Percentiles rank a stretch among this genome's conserved stretches.
phyloP scores from a whole-genome alignment of 2,888 invertebrate genomes.

The Prosopocoilus inquinatus region DNA sequence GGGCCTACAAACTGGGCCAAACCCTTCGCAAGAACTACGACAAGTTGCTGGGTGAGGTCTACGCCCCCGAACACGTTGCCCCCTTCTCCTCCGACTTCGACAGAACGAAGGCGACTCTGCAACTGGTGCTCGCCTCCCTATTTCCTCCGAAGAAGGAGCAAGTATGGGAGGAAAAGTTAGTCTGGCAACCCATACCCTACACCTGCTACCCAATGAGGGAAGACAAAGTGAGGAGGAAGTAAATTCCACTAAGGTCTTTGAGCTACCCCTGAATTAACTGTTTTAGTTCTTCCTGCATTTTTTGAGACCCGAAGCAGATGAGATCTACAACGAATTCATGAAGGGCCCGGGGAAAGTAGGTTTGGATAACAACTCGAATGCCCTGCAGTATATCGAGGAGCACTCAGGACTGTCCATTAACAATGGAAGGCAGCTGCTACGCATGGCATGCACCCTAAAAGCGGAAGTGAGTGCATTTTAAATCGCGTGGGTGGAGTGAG shows the following conservation, averaged over 20 bases:
- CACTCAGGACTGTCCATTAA: not conserved
- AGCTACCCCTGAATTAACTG: too few species aligned
- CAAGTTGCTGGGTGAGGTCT: slow-evolving; percentile 56
- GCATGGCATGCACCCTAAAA: not conserved
- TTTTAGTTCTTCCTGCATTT: too few species aligned
- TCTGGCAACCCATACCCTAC: slow-evolving; percentile 73
- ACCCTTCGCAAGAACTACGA: slow-evolving; percentile 61
- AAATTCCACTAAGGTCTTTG: too few species aligned
- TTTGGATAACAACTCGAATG: not conserved
- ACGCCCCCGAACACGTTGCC: slow-evolving; percentile 54
- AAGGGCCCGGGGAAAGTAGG: not conserved
- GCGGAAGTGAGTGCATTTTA: not conserved
- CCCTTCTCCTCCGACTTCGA: slow-evolving; percentile 66
- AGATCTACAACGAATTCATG: slow-evolving; percentile 5
- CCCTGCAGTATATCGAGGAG: slow-evolving; percentile 9
- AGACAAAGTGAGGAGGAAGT: slow-evolving; percentile 15
- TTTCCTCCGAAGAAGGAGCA: slow-evolving; percentile 58
- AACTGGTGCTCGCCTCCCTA: slow-evolving; percentile 63
- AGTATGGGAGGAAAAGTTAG: slow-evolving; percentile 55
- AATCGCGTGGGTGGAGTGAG: not conserved
- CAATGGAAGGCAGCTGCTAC: not conserved
- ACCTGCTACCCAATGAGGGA: slow-evolving; percentile 54
- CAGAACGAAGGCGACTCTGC: slow-evolving; percentile 67
- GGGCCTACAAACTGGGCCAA: slow-evolving; percentile 56
- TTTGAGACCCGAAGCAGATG: not conserved